Evolutionary conservation across 2,797 vertebrate species (phyloP), one percentile per base, ranked within the genome.

Genomic region (Merluccius polli): DNA sequence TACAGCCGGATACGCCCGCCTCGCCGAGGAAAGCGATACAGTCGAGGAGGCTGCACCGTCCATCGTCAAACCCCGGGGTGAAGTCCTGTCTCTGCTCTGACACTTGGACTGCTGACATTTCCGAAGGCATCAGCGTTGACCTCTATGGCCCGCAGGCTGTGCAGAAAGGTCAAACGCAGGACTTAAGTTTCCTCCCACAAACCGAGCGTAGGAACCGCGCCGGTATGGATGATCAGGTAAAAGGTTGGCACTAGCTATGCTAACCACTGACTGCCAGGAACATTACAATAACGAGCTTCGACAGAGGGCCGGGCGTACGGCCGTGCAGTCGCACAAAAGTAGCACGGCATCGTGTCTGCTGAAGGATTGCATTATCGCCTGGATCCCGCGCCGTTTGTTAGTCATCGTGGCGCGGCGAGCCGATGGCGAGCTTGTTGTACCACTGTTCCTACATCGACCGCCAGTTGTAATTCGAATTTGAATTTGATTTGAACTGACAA

Each of bases 401-500:
- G 44, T 16, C 44, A 48, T 48, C 15, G 44, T 4, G 15, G 44
- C 18, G 44, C 15, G 52, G 52, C 21, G 74, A 69, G 78, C 86
- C 75, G 81, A 79, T 75, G 84, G 78, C 65, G 78, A 69, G 84
- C 80, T 86, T 59, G 52, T 87, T 73, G 84, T 88, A 85, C 82
- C 84, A 48, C 69, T 87, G 87, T 87, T 83, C 83, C 86, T 44
- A 82, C 87, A 87, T 84, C 75, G 86, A 90, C 86, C 86, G 87
- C 75, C 68, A 82, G 82, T 87, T 90, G 89, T 91, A 92, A 92
- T 92, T 93, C 92, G 21, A 59, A 59, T 91, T 87, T 86, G 75
- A 77, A 87, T 59, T 24, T 91, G 89, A 92, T 91, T 89, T 88
- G 82, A 88, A 84, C 86, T 84, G 87, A 88, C 90, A 92, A 91